Evolutionary conservation across 2,888 invertebrate species (phyloP).

Genomic region (Anthrax anthrax): DNA sequence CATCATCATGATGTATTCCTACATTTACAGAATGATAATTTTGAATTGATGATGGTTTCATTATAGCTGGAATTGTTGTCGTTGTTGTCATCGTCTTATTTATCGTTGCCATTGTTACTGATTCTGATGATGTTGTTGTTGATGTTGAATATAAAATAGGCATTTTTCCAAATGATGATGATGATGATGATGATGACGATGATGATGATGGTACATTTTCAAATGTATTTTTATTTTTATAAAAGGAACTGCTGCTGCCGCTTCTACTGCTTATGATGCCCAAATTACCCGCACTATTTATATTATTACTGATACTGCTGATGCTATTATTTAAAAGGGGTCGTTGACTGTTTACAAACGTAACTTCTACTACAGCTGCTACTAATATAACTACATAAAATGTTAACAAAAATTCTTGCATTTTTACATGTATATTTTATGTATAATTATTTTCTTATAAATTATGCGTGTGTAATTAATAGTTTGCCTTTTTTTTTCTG

Average conservation of each 20-base stretch:
- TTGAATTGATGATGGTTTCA: background rate
- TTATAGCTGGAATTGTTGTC: background rate
- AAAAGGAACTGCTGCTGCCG: constrained; percentile 1
- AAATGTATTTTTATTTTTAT: background rate
- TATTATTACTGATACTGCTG: background rate
- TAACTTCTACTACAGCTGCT: background rate
- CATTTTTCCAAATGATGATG: background rate
- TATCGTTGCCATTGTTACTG: background rate
- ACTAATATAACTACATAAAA: background rate
- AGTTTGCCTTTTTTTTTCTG: too few relatives aligned
- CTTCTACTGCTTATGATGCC: background rate
- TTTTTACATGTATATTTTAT: background rate
- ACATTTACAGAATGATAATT: background rate
- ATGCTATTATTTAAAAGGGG: constrained; percentile 8
- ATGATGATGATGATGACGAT: background rate
- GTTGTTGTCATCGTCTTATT: too few relatives aligned
- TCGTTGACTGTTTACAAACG: constrained; percentile 10
- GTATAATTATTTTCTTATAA: too few relatives aligned
- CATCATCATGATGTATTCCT: too few relatives aligned
- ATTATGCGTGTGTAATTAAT: too few relatives aligned
- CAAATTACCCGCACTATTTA: background rate
- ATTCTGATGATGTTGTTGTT: background rate
- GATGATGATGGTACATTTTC: background rate
- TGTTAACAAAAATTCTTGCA: background rate
- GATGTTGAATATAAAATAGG: background rate